These are phyloP conservation scores for Chloroclystis v-ata DNA, from an alignment of 2,888 invertebrate species.

Conservation along the genomic window DNA sequence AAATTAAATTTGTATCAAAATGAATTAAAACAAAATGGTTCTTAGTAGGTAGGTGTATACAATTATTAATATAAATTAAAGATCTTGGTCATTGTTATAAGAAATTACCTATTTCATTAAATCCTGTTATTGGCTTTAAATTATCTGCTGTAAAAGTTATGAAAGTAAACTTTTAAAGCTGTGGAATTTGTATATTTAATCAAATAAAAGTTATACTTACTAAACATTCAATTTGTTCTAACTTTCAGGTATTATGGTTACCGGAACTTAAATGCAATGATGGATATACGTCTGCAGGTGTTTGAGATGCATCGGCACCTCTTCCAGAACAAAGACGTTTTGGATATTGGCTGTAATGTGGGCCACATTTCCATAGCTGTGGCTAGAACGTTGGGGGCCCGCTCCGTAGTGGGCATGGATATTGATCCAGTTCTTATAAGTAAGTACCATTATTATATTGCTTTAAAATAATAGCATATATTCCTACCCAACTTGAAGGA, in stretches of 20 bases:
- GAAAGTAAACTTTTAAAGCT: too few species aligned
- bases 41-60: too few species aligned
- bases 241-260: conserved; percentile 95
- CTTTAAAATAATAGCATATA: background rate
- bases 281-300: conserved; percentile 90
- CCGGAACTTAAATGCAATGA: conserved; percentile 87
- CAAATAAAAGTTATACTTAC: too few species aligned
- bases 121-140: too few species aligned
- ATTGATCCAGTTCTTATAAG: conserved; percentile 93
- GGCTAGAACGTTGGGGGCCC: conserved; percentile 90
- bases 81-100: too few species aligned
- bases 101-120: too few species aligned
- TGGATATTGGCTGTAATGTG: conserved; percentile 98
- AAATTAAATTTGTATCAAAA: too few species aligned
- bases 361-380: conserved; percentile 96
- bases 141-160: too few species aligned
- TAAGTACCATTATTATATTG: conserved; percentile 35
- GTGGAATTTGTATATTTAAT: too few species aligned
- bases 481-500: background rate
- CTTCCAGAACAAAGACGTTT: conserved; percentile 92
- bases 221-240: too few species aligned
- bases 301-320: conserved; percentile 88
- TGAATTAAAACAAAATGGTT: too few species aligned
- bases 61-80: too few species aligned
- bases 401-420: conserved; percentile 94